phyloP scores from a whole-genome alignment of 2,113 vertebrate genomes.

The Xenopus borealis region DNA sequence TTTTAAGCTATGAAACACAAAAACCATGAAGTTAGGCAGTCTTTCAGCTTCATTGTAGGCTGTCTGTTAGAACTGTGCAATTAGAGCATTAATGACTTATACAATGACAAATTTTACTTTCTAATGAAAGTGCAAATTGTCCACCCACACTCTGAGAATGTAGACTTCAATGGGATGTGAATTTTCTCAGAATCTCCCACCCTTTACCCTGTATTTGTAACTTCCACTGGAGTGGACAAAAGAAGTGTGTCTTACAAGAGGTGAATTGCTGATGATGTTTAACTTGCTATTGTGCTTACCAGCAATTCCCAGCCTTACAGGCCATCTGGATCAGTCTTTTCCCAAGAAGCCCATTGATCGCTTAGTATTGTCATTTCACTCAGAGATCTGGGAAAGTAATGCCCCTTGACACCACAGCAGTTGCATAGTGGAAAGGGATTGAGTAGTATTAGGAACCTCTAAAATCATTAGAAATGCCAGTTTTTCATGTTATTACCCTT shows the following conservation, averaged over 20 bases:
- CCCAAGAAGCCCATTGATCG: slow-evolving; percentile 63
- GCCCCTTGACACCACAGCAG: slow-evolving; percentile 63
- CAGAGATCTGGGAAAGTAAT: slow-evolving; percentile 60
- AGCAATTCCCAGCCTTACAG: slow-evolving; percentile 59
- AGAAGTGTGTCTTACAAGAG: slow-evolving; percentile 90
- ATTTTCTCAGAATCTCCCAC: slow-evolving; percentile 81
- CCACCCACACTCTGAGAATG: slow-evolving; percentile 23
- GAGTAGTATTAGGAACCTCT: slow-evolving; percentile 15
- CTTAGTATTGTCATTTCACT: slow-evolving; percentile 54
- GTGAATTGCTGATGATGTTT: slow-evolving; percentile 80
- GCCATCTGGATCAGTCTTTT: slow-evolving; percentile 81
- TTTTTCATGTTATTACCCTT: no score
- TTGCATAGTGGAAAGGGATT: slow-evolving; percentile 42
- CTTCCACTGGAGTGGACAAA: slow-evolving; percentile 70
- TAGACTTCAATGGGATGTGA: slow-evolving; percentile 65
- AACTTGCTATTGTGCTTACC: slow-evolving; percentile 68
- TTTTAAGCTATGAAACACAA: neutral
- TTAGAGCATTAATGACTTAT: neutral
- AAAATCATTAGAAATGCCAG: slow-evolving; percentile 17
- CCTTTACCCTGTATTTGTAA: slow-evolving; percentile 74
- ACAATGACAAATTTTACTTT: neutral
- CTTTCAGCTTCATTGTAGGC: neutral
- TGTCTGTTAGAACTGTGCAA: neutral
- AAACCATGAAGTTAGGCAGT: neutral
- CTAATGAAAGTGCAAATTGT: slow-evolving; percentile 3